Base-by-base conservation (phyloP, 1,140 invertebrate genomes). In the Habropoda laboriosa region DNA sequence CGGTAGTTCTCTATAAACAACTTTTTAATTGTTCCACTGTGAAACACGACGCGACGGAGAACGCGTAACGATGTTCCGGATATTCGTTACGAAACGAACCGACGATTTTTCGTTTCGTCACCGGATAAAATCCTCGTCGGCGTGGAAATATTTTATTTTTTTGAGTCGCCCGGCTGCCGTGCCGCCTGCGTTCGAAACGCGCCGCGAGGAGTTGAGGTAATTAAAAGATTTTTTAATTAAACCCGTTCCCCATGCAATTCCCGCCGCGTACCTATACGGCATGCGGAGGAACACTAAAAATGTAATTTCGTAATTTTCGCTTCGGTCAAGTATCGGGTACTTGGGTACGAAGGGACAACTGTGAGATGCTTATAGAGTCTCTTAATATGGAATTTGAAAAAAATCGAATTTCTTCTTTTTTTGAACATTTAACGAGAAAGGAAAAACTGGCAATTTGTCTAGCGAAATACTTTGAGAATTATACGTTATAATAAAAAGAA, bases 151-250 rank as follows among this genome's bases (percentile, higher is more conserved):
- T 75, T 53, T 64, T 30, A n/a, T 51, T 40, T 51, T 75, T 64
- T 18, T 3, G 27, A 58, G 27, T 18, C 27, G 18, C n/a, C n/a
- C n/a, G n/a, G n/a, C n/a, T n/a, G n/a, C n/a, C n/a, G n/a, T n/a
- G n/a, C n/a, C 40, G 21, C 27, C 1, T n/a, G 6, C 30, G n/a
- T 58, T 58, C 38, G 7, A 21, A 16, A 51, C 66, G 57, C 30
- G 27, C 30, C 13, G 3, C 53, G 12, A 13, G 13, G 24, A 8
- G 40, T 32, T 35, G n/a, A 27, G 61, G 27, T 45, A 55, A 67
- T 76, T 67, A 76, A 67, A 57, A 45, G 51, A 76, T 76, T 67
- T 76, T 76, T 76, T 57, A 76, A 67, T 76, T 76, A 76, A 55
- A 45, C n/a, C n/a, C n/a, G 3, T 4, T 13, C 7, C 21, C 18